phyloP scores from a whole-genome alignment of 2,113 vertebrate genomes.

The Megaceryle maxima region DNA sequence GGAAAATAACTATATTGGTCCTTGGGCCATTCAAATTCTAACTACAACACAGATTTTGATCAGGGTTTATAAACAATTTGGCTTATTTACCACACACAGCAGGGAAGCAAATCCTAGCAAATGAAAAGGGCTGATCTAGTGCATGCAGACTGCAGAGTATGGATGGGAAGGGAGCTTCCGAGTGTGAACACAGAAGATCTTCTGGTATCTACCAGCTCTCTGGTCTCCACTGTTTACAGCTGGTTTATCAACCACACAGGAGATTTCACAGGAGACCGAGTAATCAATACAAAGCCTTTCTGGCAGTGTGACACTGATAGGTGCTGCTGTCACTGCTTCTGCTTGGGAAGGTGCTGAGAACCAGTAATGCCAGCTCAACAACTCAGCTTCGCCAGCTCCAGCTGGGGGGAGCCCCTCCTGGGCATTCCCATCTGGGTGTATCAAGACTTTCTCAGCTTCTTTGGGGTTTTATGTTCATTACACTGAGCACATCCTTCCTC shows the following conservation, averaged over 20 bases:
- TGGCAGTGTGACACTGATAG: neutral
- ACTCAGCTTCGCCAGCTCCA: rapidly evolving
- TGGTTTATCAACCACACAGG: neutral
- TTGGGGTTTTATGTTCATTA: neutral
- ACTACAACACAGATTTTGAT: neutral
- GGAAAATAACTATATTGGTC: neutral
- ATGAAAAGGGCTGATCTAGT: neutral
- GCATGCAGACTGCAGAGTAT: neutral
- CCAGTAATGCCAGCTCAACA: neutral
- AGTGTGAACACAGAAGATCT: rapidly evolving
- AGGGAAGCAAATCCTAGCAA: neutral
- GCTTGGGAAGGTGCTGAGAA: neutral
- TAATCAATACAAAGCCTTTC: neutral
- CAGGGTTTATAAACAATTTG: neutral
- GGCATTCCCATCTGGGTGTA: neutral
- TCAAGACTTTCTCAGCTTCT: neutral
- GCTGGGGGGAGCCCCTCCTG: neutral
- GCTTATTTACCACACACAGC: neutral
- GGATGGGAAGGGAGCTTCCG: neutral
- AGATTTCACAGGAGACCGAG: neutral
- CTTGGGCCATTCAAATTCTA: neutral
- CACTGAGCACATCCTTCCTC: neutral
- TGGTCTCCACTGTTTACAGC: neutral
- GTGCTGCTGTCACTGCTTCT: neutral
- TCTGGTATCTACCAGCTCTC: neutral